Evolutionary conservation across 2,888 invertebrate species (phyloP).

Genomic region (Ctenicera cuprea): DNA sequence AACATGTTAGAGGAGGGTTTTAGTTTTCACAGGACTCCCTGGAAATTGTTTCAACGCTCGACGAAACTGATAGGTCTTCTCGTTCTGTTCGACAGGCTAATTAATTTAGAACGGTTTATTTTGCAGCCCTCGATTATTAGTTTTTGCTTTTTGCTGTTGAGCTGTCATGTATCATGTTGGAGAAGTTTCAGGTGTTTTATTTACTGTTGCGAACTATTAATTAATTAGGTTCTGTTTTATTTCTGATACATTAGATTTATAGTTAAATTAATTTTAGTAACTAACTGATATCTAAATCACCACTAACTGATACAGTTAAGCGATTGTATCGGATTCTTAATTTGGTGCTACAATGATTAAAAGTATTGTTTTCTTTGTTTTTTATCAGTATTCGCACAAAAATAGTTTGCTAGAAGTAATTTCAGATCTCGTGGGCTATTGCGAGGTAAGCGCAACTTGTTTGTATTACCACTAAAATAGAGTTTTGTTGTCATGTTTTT

Average conservation of each 20-base stretch:
- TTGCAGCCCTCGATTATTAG: conserved; percentile 2
- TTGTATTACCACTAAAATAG: no score
- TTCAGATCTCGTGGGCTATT: no score
- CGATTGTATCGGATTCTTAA: no score
- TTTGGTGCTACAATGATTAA: neutral
- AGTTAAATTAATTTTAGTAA: no score
- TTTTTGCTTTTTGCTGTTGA: conserved; percentile 7
- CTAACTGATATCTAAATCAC: no score
- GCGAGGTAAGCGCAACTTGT: no score
- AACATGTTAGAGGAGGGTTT: neutral
- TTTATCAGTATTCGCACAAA: no score
- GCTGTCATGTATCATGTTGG: neutral
- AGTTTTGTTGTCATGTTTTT: no score
- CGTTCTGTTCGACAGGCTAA: conserved; percentile 19
- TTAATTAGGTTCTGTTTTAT: neutral
- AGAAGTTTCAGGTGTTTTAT: neutral
- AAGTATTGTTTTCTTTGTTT: no score
- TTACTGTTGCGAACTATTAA: neutral
- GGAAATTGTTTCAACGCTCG: conserved; percentile 7
- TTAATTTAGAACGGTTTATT: conserved; percentile 14
- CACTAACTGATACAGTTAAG: no score
- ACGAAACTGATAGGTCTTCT: conserved; percentile 22
- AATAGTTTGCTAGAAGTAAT: no score
- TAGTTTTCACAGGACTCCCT: neutral
- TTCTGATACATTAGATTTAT: no score